Base-by-base conservation (phyloP, 1,140 invertebrate genomes). In the Zaprionus capensis region DNA sequence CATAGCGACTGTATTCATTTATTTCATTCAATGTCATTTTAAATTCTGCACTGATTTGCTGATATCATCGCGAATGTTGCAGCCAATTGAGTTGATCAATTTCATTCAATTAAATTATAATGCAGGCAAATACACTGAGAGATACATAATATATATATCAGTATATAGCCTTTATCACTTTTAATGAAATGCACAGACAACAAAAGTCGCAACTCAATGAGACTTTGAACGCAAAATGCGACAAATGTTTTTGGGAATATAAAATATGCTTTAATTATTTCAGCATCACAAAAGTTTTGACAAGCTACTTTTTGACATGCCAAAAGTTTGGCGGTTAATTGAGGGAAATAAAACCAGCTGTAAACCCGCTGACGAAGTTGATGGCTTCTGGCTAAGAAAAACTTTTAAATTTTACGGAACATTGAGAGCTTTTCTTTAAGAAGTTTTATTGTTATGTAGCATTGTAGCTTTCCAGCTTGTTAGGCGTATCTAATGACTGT, bases 151-250 rank as follows among this genome's bases (percentile, higher is more conserved):
- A 59, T 44, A 22, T 22, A 41, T 26, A 26, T 31, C 11, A 14
- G n/a, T 36, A 36, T 24, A 28, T 3, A 58, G 28, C 49, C 22
- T 75, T 80, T 20, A 70, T 77, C 62, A 58, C 34, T 28, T 77
- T 86, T 82, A 87, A 87, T 88, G 44, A 87, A 87, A 79, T 59
- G 68, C 63, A 70, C 84, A 87, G 84, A 87, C 84, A 87, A 87
- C 84, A 88, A 87, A 87, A 87, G 84, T 88, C 58, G 69, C n/a
- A 72, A 72, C 61, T 83, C 68, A 83, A 84, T 83, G 76, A 58
- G 58, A 68, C 38, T 81, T 80, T 55, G 76, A 78, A 58, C 75
- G 31, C 7, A 22, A 51, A n/a, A n/a, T 17, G 9, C 31, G 4
- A 59, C 41, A 46, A 17, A 38, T 38, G 36, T 15, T 14, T 38